Evolutionary conservation across 1,140 invertebrate genomes (phyloP), one percentile per base, ranked within the genome.

Genomic region (Philotrypesis tridentata): DNA sequence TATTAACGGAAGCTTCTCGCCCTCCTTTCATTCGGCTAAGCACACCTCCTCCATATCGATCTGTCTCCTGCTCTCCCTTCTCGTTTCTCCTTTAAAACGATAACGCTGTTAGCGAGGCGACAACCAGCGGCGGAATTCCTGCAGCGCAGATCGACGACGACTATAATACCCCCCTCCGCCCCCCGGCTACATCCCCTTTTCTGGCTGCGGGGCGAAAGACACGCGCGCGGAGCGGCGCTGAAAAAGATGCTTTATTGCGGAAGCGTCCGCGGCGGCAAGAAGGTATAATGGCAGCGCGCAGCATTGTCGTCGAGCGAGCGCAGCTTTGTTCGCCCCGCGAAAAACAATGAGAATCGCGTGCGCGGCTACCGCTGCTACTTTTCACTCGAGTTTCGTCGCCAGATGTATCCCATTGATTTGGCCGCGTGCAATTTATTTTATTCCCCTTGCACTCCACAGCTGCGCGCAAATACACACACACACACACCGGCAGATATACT

Each of bases 241-340:
- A 76, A 61, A 75, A 77, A 77, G 33, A 68, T 78, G 17, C 23
- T 78, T 78, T 78, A 78, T 78, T 65, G 75, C 27, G 23, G 31
- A 75, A 61, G 55, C 73, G 60, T 25, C 7, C 73, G 12, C 37
- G n/a, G 12, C 37, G n/a, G 21, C 65, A 78, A 70, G 27, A 33
- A 78, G 29, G 21, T 65, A 76, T 76, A 65, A 76, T 65, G 23
- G 21, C 17, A 55, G 40, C 12, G 40, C 29, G 33, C 6, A 25
- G 29, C 23, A 61, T 63, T 65, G 73, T 25, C n/a, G 17, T 12
- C 23, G 31, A 8, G n/a, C 27, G 31, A 8, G n/a, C 27, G 9
- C 21, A 61, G 55, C n/a, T 37, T 63, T 33, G 55, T 37, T 33
- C 60, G n/a, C n/a, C 23, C 21, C 25, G 61, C 1, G 29, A 77